Conservation (phyloP, 2,113 vertebrate genomes). For the Anguilla rostrata region DNA sequence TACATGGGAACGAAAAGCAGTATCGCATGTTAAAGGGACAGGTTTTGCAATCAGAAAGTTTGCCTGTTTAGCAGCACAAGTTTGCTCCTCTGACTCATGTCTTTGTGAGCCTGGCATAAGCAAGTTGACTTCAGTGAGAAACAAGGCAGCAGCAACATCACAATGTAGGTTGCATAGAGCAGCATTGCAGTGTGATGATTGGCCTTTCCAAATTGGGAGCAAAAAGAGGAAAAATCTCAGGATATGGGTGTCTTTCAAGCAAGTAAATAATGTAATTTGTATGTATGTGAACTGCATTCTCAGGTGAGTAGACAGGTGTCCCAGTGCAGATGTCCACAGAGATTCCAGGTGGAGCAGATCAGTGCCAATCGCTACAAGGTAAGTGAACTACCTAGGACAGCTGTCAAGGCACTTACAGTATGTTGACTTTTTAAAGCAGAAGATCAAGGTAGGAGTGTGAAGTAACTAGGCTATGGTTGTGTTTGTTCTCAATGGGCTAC, state of each 20-base stretch:
- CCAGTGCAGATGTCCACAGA: conserved; percentile 85
- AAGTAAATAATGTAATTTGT: too few species aligned
- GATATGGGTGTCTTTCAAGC: too few species aligned
- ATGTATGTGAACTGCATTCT: not conserved
- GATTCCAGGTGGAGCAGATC: conserved; percentile 89
- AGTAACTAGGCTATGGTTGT: not conserved
- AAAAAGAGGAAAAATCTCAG: too few species aligned
- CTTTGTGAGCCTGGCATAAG: too few species aligned
- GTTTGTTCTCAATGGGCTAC: not conserved
- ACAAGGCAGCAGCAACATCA: too few species aligned
- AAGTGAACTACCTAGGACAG: conserved; percentile 40
- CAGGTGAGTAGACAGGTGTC: conserved; percentile 88
- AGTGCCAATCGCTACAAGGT: conserved; percentile 87
- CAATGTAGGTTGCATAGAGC: too few species aligned
- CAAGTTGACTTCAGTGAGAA: too few species aligned
- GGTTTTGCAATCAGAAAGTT: not conserved
- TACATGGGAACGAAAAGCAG: not conserved
- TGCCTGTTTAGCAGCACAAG: too few species aligned
- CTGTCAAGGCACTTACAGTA: not conserved
- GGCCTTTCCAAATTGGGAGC: too few species aligned
- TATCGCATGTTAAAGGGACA: not conserved
- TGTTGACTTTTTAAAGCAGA: not conserved
- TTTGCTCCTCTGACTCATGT: too few species aligned
- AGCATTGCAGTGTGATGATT: too few species aligned
- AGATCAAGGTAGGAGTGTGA: not conserved